phyloP scores from a whole-genome alignment of 2,113 vertebrate species.

The Alexandromys fortis region DNA sequence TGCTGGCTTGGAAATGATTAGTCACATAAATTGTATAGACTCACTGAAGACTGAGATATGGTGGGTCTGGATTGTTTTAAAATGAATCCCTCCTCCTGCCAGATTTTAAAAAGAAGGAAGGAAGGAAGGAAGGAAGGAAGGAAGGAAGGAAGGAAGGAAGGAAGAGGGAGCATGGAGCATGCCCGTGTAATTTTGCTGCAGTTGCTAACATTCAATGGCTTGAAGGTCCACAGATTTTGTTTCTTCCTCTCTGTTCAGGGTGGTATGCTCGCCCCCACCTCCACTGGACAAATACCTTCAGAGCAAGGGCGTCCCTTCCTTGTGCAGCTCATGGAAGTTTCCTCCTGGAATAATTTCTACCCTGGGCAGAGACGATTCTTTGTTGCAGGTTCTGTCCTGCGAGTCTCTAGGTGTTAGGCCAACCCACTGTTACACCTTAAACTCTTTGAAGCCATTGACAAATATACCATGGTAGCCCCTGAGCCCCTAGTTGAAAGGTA shows the following conservation, averaged over 20 bases:
- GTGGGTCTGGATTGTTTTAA: neutral
- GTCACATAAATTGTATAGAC: neutral
- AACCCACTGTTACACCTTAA: neutral
- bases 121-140: too few relatives aligned
- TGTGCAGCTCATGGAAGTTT: neutral
- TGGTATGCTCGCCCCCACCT: fast-evolving
- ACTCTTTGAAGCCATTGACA: neutral
- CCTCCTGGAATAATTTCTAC: neutral
- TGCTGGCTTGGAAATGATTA: neutral
- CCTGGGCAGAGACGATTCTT: neutral
- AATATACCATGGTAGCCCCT: neutral
- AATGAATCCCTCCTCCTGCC: neutral
- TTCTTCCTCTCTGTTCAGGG: neutral
- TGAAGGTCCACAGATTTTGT: neutral
- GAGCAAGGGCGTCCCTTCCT: neutral
- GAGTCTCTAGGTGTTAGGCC: neutral
- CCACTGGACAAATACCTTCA: neutral
- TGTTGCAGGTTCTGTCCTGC: neutral
- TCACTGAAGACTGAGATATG: neutral
- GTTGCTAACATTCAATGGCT: neutral
- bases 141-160: too few relatives aligned
- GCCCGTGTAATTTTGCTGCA: neutral
- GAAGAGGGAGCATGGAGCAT: neutral
- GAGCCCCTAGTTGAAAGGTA: neutral
- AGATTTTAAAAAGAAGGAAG: neutral